Evolutionary conservation across 2,888 invertebrate genomes (phyloP), one percentile per base, ranked within the genome.

Genomic region (Diarsia brunnea): DNA sequence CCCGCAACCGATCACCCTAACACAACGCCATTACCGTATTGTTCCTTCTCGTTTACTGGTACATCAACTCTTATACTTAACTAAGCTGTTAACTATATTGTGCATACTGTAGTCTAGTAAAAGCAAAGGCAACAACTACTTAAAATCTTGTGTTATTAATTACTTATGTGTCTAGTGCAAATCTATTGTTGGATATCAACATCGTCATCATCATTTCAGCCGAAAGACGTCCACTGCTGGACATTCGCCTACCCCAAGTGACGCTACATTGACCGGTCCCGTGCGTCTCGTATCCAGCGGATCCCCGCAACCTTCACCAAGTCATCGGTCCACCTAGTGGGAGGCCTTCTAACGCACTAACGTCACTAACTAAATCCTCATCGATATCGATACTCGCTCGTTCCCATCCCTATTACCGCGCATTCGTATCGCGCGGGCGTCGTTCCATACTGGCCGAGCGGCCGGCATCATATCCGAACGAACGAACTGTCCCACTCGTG

Each of bases 391-490:
- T 76, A 51, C 21, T 55, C 55, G 47, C 4, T 4, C 10, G 27
- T 49, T 76, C 84, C n/a, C 94, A 88, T 92, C 93, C 90, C 93
- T 95, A 92, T 76, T 90, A 87, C 84, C 86, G 86, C 75, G 81
- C 75, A 82, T 79, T 86, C 85, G 90, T 89, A 91, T 89, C 91
- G 92, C 90, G 90, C 89, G 87, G 87, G 89, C 90, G 88, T 87
- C 84, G 74, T 83, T 90, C 89, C 88, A 82, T 93, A 94, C 94
- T 93, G 95, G 92, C 94, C 96, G 94, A 93, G 94, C 95, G 95
- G 93, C 94, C 94, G 94, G 94, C 95, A 94, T 94, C 94, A 92
- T 91, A 91, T 92, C 91, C 96, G 96, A 96, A 96, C 96, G 96
- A 96, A 96, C 96, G 96, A 96, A 92, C 93, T 89, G 91, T 87